phyloP scores from a whole-genome alignment of 2,888 invertebrate species.

The Dyspetes luteomarginatus region DNA sequence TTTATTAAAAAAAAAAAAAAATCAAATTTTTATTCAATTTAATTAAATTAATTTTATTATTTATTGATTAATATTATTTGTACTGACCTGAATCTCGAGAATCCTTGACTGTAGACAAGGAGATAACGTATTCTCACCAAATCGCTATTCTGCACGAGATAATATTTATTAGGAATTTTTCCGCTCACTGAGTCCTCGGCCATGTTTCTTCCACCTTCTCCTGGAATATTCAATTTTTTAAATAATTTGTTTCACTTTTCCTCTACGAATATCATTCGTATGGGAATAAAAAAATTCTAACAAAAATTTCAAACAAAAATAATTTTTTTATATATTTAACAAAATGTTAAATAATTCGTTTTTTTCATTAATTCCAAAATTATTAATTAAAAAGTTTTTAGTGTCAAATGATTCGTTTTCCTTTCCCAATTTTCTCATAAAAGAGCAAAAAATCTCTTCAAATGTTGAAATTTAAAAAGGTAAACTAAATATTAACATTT shows the following conservation, averaged over 20 bases:
- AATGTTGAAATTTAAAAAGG: too few relatives aligned
- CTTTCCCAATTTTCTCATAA: too few relatives aligned
- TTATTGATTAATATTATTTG: conserved; percentile 21
- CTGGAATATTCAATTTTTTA: conserved; percentile 65
- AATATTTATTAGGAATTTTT: conserved; percentile 88
- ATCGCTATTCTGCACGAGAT: conserved; percentile 91
- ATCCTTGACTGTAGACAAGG: conserved; percentile 86
- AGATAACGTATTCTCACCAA: conserved; percentile 90
- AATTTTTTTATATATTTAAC: background rate
- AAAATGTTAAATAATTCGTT: background rate
- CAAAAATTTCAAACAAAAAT: conserved; percentile 1
- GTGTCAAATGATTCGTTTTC: too few relatives aligned
- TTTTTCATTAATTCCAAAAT: background rate
- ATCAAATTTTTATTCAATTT: conserved; percentile 16
- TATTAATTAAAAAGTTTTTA: too few relatives aligned
- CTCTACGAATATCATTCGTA: conserved; percentile 1
- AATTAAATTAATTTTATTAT: conserved; percentile 10
- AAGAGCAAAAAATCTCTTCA: too few relatives aligned
- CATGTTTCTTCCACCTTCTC: conserved; percentile 72
- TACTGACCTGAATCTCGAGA: conserved; percentile 74
- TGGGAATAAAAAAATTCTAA: background rate
- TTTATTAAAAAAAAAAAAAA: conserved; percentile 20
- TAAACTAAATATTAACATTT: too few relatives aligned
- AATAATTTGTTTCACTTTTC: background rate
- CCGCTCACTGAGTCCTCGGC: conserved; percentile 80